phyloP scores from a whole-genome alignment of 2,888 invertebrate species.

The Hirtodrosophila duncani region DNA sequence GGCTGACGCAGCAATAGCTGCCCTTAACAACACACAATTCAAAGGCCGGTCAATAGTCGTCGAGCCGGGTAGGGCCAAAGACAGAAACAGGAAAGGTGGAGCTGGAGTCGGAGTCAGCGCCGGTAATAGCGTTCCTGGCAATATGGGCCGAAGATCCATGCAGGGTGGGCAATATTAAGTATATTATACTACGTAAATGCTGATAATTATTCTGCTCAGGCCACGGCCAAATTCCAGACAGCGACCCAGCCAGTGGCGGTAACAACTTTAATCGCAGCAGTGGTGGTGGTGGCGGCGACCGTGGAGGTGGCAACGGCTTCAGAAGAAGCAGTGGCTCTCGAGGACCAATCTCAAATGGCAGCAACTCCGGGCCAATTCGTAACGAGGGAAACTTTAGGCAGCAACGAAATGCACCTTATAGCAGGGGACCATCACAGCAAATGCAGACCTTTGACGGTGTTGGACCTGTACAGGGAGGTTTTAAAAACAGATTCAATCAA shows the following conservation, averaged over 20 bases:
- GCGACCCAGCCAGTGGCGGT: conserved; percentile 14
- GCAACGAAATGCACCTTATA: conserved; percentile 63
- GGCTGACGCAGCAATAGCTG: conserved; percentile 89
- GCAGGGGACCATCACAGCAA: conserved; percentile 38
- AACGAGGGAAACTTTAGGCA: conserved; percentile 57
- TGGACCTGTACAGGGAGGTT: conserved; percentile 35
- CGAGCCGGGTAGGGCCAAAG: conserved; percentile 89
- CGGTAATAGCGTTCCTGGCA: conserved; percentile 79
- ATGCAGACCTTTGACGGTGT: conserved; percentile 40
- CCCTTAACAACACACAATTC: conserved; percentile 88
- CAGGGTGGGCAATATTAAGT: conserved; percentile 28
- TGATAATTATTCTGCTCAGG: no score
- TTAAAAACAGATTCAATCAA: conserved; percentile 47
- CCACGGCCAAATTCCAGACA: no score
- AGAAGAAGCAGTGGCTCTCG: conserved; percentile 21
- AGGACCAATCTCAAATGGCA: conserved; percentile 23
- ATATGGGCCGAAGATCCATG: conserved; percentile 38
- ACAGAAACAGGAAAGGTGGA: conserved; percentile 80
- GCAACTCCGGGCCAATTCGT: conserved; percentile 60
- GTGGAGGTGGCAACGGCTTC: conserved; percentile 28
- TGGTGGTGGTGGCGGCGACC: conserved; percentile 62
- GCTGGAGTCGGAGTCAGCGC: conserved; percentile 68
- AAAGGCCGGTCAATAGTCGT: conserved; percentile 91
- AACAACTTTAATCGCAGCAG: conserved; percentile 41
- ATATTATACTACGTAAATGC: neutral